A percentile compares a stretch with the other conserved stretches of the same genome.
These are phyloP conservation scores for Tuta absoluta DNA, from an alignment of 2,888 invertebrate genomes.

Conservation along the genomic window DNA sequence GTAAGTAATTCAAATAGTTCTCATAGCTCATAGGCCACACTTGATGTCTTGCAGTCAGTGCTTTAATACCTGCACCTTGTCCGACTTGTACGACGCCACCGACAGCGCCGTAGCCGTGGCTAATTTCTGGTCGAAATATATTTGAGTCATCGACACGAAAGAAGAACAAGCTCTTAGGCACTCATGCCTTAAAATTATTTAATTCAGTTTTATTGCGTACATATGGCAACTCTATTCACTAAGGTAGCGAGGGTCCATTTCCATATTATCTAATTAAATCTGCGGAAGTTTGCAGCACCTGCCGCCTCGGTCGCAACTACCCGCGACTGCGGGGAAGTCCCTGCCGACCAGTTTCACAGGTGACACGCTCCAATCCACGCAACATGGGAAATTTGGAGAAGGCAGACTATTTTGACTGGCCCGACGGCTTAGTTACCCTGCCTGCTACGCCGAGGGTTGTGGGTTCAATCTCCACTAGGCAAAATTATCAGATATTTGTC, in stretches of 20 bases:
- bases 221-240: not conserved
- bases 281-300: slow-evolving; percentile 8
- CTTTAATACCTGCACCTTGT: too few species aligned
- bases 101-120: too few species aligned
- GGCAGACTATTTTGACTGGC: not conserved
- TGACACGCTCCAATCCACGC: not conserved
- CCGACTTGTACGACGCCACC: too few species aligned
- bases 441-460: too few species aligned
- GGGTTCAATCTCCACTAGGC: too few species aligned
- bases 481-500: too few species aligned
- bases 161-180: not conserved
- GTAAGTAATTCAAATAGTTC: too few species aligned
- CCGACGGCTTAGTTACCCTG: too few species aligned
- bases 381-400: not conserved
- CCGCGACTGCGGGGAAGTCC: slow-evolving; percentile 2
- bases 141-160: too few species aligned
- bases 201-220: not conserved
- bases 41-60: too few species aligned
- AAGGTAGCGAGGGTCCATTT: slow-evolving; percentile 14
- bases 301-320: not conserved
- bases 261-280: slow-evolving; percentile 15
- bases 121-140: too few species aligned
- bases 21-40: too few species aligned
- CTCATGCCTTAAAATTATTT: not conserved
- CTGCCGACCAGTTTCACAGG: not conserved